Base-by-base conservation (phyloP, 2,113 vertebrate genomes). In the Malaclemys terrapin region DNA sequence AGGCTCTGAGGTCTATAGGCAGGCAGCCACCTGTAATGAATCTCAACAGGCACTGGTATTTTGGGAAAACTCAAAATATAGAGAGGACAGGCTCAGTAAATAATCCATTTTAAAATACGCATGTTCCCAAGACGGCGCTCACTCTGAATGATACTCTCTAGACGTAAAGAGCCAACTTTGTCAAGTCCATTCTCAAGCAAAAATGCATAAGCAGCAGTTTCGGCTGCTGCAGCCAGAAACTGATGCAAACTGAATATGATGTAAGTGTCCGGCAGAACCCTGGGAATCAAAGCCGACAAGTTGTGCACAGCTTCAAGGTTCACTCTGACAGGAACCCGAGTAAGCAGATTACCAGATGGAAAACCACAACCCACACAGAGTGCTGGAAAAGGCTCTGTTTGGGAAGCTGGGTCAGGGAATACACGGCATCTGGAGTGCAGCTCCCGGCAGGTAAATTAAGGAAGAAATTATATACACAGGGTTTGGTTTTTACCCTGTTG, bases 241-340 rank as follows among this genome's bases (percentile, higher is more conserved):
- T 6, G 45, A 6, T 7, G 29, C 56, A 84, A 84, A 84, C 6
- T 35, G 29, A 3, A 57, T 50, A 72, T 1, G 53, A 47, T 12
- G 6, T 1, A 13, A 50, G 62, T 1, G 27, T 24, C 49, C 0
- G 5, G 1, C 11, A 38, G 7, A 57, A 83, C 83, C 35, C 54
- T 16, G 14, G 50, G 78, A 82, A 92, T 88, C 50, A 16, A 1
- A 1, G 0, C 62, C 14, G 50, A 76, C n/a, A 83, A 79, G 57
- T 35, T 50, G 2, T 0, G 86, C 82, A 57, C 0, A 62, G 85
- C 69, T 79, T 24, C 45, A 17, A 8, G 20, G n/a, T 16, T 54
- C 38, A 3, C 35, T 35, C 24, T 9, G 6, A 47, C 53, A 19
- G 72, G 59, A 88, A 53, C 47, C 50, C 38, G 13, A 8, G 45